phyloP scores from a whole-genome alignment of 2,888 invertebrate genomes.

The Chymomyza procnemis region DNA sequence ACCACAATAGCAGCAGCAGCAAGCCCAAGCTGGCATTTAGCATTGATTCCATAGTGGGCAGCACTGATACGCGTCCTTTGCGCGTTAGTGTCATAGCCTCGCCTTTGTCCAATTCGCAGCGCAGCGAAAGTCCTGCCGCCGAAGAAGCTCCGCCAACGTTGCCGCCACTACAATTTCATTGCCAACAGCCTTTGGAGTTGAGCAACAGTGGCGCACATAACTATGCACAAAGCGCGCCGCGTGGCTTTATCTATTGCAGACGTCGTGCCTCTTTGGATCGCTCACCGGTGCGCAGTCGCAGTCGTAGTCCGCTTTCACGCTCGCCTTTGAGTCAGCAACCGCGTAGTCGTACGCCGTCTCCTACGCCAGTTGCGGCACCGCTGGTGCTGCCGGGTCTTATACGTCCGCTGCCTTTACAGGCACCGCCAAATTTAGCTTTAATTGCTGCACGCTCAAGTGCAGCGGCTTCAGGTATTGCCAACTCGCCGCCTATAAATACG shows the following conservation, averaged over 20 bases:
- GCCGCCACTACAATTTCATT: constrained; percentile 7
- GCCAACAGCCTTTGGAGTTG: constrained; percentile 61
- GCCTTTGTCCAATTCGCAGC: constrained; percentile 44
- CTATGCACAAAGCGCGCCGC: constrained; percentile 37
- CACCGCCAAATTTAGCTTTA: constrained; percentile 67
- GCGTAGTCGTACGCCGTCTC: constrained; percentile 49
- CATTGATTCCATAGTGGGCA: constrained; percentile 94
- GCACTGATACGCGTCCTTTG: constrained; percentile 21
- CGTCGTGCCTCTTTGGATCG: constrained; percentile 62
- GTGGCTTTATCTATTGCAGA: constrained; percentile 69
- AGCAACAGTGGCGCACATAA: constrained; percentile 41
- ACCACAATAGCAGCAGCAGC: constrained; percentile 78
- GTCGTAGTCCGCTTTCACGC: constrained; percentile 54
- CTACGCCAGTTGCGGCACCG: constrained; percentile 20
- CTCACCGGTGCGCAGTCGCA: constrained; percentile 42
- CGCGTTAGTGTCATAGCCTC: constrained; percentile 62
- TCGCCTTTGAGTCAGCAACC: constrained; percentile 26
- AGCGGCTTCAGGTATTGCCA: constrained; percentile 43
- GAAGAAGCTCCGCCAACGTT: constrained; percentile 12
- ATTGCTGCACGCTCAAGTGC: constrained; percentile 39
- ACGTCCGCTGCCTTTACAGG: constrained; percentile 76
- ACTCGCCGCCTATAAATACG: constrained; percentile 24
- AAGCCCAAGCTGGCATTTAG: constrained; percentile 96
- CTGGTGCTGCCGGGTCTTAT: constrained; percentile 67
- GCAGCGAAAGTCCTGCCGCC: constrained; percentile 62